Evolutionary conservation across 2,113 vertebrate genomes (phyloP), one percentile per base, ranked within the genome.

Genomic region (Numida meleagris): DNA sequence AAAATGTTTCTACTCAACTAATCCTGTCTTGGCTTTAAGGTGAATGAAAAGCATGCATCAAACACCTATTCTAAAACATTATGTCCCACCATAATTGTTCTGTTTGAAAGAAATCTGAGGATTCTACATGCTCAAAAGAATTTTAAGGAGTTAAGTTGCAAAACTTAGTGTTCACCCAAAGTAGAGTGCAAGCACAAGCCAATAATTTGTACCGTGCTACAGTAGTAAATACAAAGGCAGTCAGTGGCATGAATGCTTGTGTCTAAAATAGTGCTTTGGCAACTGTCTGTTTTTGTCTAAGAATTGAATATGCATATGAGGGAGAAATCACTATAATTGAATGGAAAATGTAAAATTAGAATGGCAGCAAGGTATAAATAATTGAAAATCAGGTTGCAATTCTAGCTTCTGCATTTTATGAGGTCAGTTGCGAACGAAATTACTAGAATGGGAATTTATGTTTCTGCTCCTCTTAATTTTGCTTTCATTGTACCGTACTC

Each of bases 321-420:
- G 80, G 82, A 65, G 38, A 93, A 33, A 81, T 82, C 31, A 71
- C 42, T 89, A 4, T 71, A 94, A 94, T 81, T 70, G 84, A 95
- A 89, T 82, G 72, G 59, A 77, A 94, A 94, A 90, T 86, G 9
- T 78, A 88, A 84, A 93, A 89, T 88, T 96, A 95, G 8, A 70
- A 96, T 94, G 75, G 86, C 82, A 84, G 55, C 65, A 93, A 96
- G 88, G 43, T 88, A 82, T 95, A 91, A 95, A 93, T 96, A 96
- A 94, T 94, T 95, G 90, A 94, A 96, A 95, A 67, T 71, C 63
- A 83, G 42, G 72, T 90, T 93, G 29, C 82, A 34, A 0, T 85
- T 91, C 76, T 53, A 58, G 58, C 16, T 95, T 68, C 82, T 67
- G 36, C 87, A 31, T 90, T 93, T 94, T 3, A 10, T 53, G 92